Conservation (phyloP, 37 sponge, comb jelly and placozoan genomes). For the Petrosia ficiformis region DNA sequence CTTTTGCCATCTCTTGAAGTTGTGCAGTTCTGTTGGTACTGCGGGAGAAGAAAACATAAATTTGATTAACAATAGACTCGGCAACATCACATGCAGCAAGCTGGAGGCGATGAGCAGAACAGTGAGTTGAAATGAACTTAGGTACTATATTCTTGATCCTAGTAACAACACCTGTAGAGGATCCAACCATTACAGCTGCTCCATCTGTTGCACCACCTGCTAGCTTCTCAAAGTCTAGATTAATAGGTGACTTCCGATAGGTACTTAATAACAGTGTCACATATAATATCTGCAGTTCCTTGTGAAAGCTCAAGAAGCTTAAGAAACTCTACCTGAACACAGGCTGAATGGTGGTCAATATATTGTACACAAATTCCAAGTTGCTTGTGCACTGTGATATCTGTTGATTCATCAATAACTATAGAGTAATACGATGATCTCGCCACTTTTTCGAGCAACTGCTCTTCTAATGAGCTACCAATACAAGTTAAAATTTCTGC, state of each 20-base stretch:
- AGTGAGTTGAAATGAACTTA: constrained; percentile 18
- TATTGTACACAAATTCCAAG: constrained; percentile 18
- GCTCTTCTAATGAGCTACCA: constrained; percentile 27
- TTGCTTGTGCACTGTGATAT: constrained; percentile 42
- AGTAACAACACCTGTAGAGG: constrained; percentile 7
- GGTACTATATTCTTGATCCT: constrained; percentile 20
- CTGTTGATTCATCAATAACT: constrained; percentile 39
- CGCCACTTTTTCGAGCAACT: constrained; percentile 9
- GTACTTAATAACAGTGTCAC: constrained; percentile 5
- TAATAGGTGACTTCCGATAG: not conserved
- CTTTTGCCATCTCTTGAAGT: constrained; percentile 8
- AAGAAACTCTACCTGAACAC: not conserved
- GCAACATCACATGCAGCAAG: constrained; percentile 28
- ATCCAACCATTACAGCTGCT: constrained; percentile 39
- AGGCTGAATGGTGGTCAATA: not conserved
- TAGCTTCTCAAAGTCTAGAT: not conserved
- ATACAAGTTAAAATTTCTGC: constrained; percentile 32
- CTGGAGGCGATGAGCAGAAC: constrained; percentile 16
- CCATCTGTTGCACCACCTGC: constrained; percentile 26
- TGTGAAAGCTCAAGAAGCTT: not conserved
- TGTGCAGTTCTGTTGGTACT: constrained; percentile 8
- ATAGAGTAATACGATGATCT: constrained; percentile 26
- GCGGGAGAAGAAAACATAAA: constrained; percentile 22
- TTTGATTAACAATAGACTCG: constrained; percentile 6
- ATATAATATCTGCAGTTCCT: constrained; percentile 6